Conservation (phyloP, 1,140 invertebrate genomes). For the Sesamia nonagrioides region DNA sequence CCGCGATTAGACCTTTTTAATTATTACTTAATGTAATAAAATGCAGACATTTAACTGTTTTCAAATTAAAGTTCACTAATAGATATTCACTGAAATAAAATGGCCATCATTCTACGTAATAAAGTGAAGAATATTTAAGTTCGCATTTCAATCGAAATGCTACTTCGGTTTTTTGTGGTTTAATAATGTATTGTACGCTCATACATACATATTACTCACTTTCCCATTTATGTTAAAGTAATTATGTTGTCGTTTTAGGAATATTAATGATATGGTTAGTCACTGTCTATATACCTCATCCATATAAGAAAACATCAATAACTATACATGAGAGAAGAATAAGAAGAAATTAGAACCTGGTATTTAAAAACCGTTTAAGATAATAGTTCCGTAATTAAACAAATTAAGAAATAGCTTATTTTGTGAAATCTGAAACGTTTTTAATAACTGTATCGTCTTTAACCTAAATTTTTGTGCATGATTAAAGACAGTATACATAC, state of each 20-base stretch:
- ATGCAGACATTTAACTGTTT: conserved; percentile 49
- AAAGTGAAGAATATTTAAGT: conserved; percentile 7
- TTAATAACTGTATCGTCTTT: conserved; percentile 33
- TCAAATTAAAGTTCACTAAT: conserved; percentile 32
- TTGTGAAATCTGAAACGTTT: conserved; percentile 29
- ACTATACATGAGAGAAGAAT: not conserved
- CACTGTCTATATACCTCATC: not conserved
- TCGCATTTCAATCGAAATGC: not conserved
- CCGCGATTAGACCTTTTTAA: conserved; percentile 51
- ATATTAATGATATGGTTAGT: conserved; percentile 27
- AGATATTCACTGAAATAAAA: conserved; percentile 35
- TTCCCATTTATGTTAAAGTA: conserved; percentile 32
- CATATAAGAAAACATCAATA: not conserved
- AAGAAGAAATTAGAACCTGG: not conserved
- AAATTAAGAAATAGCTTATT: conserved; percentile 29
- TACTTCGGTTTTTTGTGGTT: conserved; percentile 8
- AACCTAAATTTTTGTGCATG: conserved; percentile 20
- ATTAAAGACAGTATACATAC: not conserved
- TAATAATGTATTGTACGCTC: not conserved
- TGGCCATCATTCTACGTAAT: conserved; percentile 9
- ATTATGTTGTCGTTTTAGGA: conserved; percentile 16
- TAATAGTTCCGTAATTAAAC: conserved; percentile 19
- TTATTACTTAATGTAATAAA: conserved; percentile 41
- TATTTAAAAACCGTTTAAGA: conserved; percentile 24
- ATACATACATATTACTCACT: conserved; percentile 31